Percentiles rank a stretch among this genome's conserved stretches.
Conservation (phyloP, 2,797 vertebrate genomes). For the Lagocephalus sceleratus region DNA sequence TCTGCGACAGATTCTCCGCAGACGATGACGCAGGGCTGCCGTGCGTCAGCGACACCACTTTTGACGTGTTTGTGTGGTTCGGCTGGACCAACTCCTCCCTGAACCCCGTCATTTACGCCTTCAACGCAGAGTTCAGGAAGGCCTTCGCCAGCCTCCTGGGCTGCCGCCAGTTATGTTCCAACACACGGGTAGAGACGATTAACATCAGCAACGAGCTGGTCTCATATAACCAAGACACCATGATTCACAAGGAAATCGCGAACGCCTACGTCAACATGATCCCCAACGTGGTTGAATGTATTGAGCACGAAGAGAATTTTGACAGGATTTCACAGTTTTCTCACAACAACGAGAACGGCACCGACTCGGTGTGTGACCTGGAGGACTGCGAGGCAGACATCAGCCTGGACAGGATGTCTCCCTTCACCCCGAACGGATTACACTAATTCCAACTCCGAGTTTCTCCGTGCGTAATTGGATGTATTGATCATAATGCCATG, state of each 20-base stretch:
- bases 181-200: slow-evolving; percentile 83
- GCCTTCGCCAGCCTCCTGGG: slow-evolving; percentile 90
- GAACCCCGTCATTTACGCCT: slow-evolving; percentile 94
- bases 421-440: slow-evolving; percentile 84
- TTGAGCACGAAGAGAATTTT: slow-evolving; percentile 78
- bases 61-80: slow-evolving; percentile 95
- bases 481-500: slow-evolving; percentile 38
- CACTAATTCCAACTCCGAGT: slow-evolving; percentile 61
- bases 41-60: slow-evolving; percentile 92
- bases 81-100: slow-evolving; percentile 96
- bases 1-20: slow-evolving; percentile 77
- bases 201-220: slow-evolving; percentile 92
- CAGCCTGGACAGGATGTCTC: slow-evolving; percentile 80
- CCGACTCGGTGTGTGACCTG: slow-evolving; percentile 81
- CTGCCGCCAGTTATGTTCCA: slow-evolving; percentile 80
- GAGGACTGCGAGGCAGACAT: slow-evolving; percentile 85
- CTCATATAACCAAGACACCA: slow-evolving; percentile 87
- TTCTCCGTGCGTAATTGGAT: slow-evolving; percentile 48
- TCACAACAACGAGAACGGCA: slow-evolving; percentile 75
- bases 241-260: slow-evolving; percentile 81
- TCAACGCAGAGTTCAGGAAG: slow-evolving; percentile 92
- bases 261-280: slow-evolving; percentile 85
- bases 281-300: slow-evolving; percentile 82
- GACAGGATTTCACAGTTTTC: slow-evolving; percentile 79
- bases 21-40: slow-evolving; percentile 76